Evolutionary conservation across 2,888 invertebrate genomes (phyloP), one percentile per base, ranked within the genome.

Genomic region (Philereme vetulata): DNA sequence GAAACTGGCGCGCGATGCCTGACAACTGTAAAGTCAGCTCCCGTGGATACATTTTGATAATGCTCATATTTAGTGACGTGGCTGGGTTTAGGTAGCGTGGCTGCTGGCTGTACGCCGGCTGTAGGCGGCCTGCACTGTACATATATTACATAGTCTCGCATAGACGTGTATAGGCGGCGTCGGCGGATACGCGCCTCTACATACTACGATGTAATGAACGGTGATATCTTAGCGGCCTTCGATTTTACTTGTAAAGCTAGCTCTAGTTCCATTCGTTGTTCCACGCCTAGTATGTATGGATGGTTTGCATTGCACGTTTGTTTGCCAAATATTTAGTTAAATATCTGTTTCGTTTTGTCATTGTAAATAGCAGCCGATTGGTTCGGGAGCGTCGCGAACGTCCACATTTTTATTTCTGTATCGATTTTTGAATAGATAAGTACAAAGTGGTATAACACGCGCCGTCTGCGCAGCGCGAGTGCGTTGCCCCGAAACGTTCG

Each of bases 211-310:
- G 81, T 89, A 90, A 88, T 88, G 86, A 90, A 89, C 85, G 86
- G 92, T 92, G 92, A 92, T 92, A 91, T 88, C 82, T 85, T 91
- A 91, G 92, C 92, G 92, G 92, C 92, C 92, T 92, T 92, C 86
- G 87, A 91, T 90, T 88, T 85, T 85, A 90, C 87, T 89, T 90
- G 89, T 91, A 90, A 90, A 90, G 89, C 86, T 91, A 90, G 90
- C 80, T 86, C 80, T 90, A 90, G 85, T 82, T 76, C 79, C 78
- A 72, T 75, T 75, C 73, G 78, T 78, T 77, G 72, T 78, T 74
- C 75, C 72, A 72, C 70, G 78, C 78, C 77, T 73, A 70, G 64
- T 70, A 74, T 71, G 79, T 76, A 79, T 75, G 21, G 21, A 72
- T 74, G 74, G 72, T 78, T 78, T 74, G 75, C 78, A 77, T 77